Percentiles rank a stretch among this genome's conserved stretches.
Evolutionary conservation across 64 coral and sea anemone genomes (phyloP).

Genomic region (Acropora tenuis): DNA sequence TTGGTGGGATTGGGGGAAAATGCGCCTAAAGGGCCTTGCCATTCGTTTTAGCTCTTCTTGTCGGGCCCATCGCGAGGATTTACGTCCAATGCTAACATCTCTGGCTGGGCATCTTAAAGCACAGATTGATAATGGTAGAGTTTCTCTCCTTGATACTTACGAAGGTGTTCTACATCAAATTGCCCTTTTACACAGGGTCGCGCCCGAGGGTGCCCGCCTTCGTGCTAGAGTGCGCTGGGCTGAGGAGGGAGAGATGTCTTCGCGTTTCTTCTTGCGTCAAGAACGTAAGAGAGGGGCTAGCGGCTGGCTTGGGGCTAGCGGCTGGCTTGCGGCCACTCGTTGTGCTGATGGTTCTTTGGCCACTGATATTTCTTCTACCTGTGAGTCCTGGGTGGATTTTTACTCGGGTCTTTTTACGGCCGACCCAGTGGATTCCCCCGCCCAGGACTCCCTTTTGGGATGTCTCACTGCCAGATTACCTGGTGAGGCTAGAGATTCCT

Average conservation of each 20-base stretch:
- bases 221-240: neutral
- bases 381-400: neutral
- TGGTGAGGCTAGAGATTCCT: neutral
- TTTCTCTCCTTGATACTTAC: neutral
- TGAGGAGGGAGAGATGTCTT: constrained; percentile 5
- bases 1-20: constrained; percentile 40
- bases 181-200: neutral
- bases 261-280: neutral
- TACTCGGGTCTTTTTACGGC: neutral
- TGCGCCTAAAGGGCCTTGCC: constrained; percentile 4
- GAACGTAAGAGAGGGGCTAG: neutral
- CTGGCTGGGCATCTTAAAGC: neutral
- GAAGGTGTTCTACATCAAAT: neutral
- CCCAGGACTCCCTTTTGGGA: neutral
- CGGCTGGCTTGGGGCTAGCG: neutral
- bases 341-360: neutral
- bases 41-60: neutral
- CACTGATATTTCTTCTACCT: neutral
- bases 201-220: neutral
- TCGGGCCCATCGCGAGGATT: too few relatives aligned
- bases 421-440: neutral
- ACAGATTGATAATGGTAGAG: neutral
- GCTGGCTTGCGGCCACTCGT: neutral
- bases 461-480: neutral
- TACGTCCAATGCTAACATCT: neutral